Evolutionary conservation across 1,140 invertebrate genomes (phyloP).

Genomic region (Hirudo medicinalis): DNA sequence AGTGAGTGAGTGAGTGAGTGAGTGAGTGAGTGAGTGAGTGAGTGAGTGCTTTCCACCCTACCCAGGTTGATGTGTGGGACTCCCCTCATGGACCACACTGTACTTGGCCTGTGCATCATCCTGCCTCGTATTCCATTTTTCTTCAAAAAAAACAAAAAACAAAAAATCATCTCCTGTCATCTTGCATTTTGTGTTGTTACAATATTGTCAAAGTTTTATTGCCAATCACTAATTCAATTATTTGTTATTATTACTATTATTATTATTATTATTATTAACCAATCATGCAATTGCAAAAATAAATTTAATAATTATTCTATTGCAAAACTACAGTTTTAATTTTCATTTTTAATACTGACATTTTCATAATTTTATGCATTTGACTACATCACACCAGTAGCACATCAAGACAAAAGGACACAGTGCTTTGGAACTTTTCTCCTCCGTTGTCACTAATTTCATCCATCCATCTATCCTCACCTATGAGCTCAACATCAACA

Average conservation of each 20-base stretch:
- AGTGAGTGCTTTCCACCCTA: background rate
- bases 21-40: slow-evolving; percentile 10
- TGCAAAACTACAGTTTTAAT: no score
- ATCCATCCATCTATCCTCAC: background rate
- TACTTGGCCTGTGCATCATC: slow-evolving; percentile 19
- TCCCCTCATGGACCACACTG: slow-evolving; percentile 10
- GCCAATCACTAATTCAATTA: no score
- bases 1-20: slow-evolving; percentile 21
- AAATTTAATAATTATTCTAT: no score
- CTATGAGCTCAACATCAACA: background rate
- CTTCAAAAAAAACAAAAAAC: slow-evolving; percentile 29
- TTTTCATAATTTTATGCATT: no score
- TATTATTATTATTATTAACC: no score
- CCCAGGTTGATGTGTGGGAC: background rate
- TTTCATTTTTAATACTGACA: no score
- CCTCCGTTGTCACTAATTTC: background rate
- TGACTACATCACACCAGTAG: background rate
- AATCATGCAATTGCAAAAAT: no score
- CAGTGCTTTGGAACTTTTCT: no score
- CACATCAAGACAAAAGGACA: background rate
- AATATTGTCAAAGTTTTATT: no score
- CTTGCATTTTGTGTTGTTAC: no score
- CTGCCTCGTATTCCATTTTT: slow-evolving; percentile 41
- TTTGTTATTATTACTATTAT: background rate
- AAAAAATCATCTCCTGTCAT: background rate